These are phyloP conservation scores for Sebastes kiyomatsui DNA, from an alignment of 2,797 vertebrate genomes.

Conservation along the genomic window DNA sequence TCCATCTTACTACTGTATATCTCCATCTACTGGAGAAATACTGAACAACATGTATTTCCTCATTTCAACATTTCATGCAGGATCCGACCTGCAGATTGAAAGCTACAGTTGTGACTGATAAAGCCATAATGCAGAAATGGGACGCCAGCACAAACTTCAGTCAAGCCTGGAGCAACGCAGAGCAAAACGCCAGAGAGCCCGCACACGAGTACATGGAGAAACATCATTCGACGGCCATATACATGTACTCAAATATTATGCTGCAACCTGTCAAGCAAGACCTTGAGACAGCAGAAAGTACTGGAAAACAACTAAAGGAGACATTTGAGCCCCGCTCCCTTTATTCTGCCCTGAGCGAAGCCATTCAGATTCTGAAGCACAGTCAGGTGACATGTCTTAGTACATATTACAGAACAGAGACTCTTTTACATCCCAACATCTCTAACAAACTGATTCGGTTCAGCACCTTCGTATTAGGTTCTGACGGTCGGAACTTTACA, in stretches of 20 bases:
- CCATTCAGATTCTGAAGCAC: conserved; percentile 54
- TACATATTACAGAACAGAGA: conserved; percentile 28
- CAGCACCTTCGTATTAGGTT: conserved; percentile 37
- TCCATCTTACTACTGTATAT: neutral
- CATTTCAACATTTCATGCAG: conserved; percentile 9
- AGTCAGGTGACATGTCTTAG: conserved; percentile 33
- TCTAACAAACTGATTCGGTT: conserved; percentile 34
- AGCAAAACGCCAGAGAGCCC: conserved; percentile 16
- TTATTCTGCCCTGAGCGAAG: conserved; percentile 39
- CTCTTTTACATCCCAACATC: conserved; percentile 10
- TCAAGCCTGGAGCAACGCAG: conserved; percentile 19
- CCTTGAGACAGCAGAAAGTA: neutral
- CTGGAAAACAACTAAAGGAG: neutral
- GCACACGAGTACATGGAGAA: conserved; percentile 39
- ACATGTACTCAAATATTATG: conserved; percentile 15
- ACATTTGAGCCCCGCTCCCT: conserved; percentile 11
- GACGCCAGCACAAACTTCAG: conserved; percentile 1
- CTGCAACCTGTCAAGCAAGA: neutral
- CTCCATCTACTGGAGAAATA: conserved; percentile 20
- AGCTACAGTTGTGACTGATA: conserved; percentile 14
- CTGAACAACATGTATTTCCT: neutral
- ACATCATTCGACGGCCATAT: conserved; percentile 26
- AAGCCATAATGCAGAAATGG: neutral
- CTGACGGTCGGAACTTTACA: neutral
- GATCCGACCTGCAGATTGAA: conserved; percentile 23